Percentiles rank a stretch among this genome's conserved stretches.
Evolutionary conservation across 2,888 invertebrate species (phyloP).

Genomic region (Marasmarcha lunaedactyla): DNA sequence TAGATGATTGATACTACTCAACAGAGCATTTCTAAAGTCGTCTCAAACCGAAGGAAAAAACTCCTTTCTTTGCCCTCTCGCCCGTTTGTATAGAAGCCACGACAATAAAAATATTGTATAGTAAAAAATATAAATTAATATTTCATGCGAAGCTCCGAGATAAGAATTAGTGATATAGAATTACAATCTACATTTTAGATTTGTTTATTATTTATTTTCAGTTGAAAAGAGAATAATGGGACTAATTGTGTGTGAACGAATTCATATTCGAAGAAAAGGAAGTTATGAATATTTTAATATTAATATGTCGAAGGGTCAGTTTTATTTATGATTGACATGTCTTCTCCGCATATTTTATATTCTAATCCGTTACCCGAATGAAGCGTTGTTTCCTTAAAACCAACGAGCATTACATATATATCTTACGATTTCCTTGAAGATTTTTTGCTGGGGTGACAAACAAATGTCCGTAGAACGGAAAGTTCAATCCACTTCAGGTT

Average conservation of each 20-base stretch:
- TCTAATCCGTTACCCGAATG: no score
- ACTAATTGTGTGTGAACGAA: conserved; percentile 66
- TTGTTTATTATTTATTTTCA: conserved; percentile 36
- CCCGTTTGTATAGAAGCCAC: conserved; percentile 31
- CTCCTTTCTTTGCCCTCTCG: conserved; percentile 7
- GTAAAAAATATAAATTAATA: conserved; percentile 47
- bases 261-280: conserved; percentile 21
- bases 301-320: conserved; percentile 17
- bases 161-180: conserved; percentile 50
- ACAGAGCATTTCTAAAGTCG: no score
- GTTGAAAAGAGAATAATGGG: conserved; percentile 46
- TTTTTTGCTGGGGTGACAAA: no score
- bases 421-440: no score
- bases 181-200: conserved; percentile 62
- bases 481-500: no score
- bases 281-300: conserved; percentile 28
- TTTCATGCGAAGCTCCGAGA: conserved; percentile 45
- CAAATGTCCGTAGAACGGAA: no score
- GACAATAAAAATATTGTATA: conserved; percentile 55
- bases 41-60: conserved; percentile 4
- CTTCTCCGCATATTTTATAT: conserved; percentile 8
- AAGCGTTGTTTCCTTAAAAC: no score
- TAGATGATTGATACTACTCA: neutral
- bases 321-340: conserved; percentile 26
- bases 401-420: no score